Base-by-base conservation (phyloP, 2,888 invertebrate species). In the Nymphalis urticae region DNA sequence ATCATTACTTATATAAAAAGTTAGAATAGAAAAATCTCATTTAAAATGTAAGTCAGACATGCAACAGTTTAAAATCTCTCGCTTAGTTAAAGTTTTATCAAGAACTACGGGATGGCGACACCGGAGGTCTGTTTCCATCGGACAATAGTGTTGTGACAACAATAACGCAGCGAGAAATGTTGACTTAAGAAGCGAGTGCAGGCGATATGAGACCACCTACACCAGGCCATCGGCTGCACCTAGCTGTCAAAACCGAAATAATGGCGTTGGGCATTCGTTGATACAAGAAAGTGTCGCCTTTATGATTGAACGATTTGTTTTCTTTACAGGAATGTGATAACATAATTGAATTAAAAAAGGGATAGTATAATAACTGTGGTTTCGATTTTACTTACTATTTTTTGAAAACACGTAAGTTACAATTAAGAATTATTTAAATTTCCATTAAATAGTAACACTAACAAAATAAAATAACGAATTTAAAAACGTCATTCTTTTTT, bases 151-250 rank as follows among this genome's bases (percentile, higher is more conserved):
- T 75, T 76, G 80, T 77, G 79, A 77, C 84, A 85, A 89, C 88
- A 90, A 89, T 85, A 82, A 86, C 86, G 76, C 86, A 83, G 85
- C 82, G 82, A 84, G 85, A 53, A 53, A 82, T 76, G 76, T 76
- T 77, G 74, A 74, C 75, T 79, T 72, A 75, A 74, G 73, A 62
- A 72, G 75, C 66, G 68, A 77, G 77, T 56, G 32, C 56, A 56
- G 32, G 21, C 56, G 56, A 56, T 75, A 75, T 75, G 77, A 80
- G 89, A 87, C 89, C 90, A 89, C 90, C 89, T 86, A 87, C 86
- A 82, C 83, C 77, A 76, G 77, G 75, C 77, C 79, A 77, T 42
- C 13, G 66, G 61, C 77, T 77, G 75, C 80, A 77, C 80, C 81
- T 77, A 74, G 77, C 79, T 80, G 82, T 83, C 83, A 81, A 77